These are phyloP conservation scores for Phragmatobia fuliginosa DNA, from an alignment of 2,888 invertebrate species.

Conservation along the genomic window DNA sequence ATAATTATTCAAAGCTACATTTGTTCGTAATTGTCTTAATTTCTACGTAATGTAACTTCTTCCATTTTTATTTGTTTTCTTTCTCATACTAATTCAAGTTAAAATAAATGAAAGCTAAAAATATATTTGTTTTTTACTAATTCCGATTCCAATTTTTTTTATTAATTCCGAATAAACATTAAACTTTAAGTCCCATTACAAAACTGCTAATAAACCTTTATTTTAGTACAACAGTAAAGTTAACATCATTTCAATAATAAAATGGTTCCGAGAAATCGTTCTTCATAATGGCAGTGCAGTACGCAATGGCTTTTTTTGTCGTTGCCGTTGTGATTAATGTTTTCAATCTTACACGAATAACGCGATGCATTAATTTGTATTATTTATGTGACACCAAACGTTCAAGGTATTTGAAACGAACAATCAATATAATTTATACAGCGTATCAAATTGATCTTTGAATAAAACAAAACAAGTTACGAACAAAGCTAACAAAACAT, in stretches of 20 bases:
- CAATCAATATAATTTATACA: conserved; percentile 19
- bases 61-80: too few relatives aligned
- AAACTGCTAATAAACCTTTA: conserved; percentile 1
- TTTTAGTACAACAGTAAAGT: conserved; percentile 13
- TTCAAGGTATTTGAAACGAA: conserved; percentile 31
- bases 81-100: too few relatives aligned
- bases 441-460: conserved; percentile 4
- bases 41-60: too few relatives aligned
- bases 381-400: conserved; percentile 50
- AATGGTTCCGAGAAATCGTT: conserved; percentile 45
- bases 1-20: too few relatives aligned
- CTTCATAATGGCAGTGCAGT: conserved; percentile 39
- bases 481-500: conserved; percentile 33
- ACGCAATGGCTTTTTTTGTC: conserved; percentile 46
- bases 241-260: conserved; percentile 38
- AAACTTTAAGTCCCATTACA: not conserved
- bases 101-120: too few relatives aligned
- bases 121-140: too few relatives aligned
- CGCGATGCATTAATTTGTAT: conserved; percentile 51
- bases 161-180: not conserved
- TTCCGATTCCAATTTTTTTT: not conserved
- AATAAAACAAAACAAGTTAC: conserved; percentile 28
- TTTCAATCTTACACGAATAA: conserved; percentile 53
- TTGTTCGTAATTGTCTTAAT: too few relatives aligned
- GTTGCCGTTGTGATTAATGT: conserved; percentile 56